Percentiles rank a stretch among this genome's conserved stretches.
These are phyloP conservation scores for Lapara coniferarum DNA, from an alignment of 2,888 invertebrate genomes.

Conservation along the genomic window DNA sequence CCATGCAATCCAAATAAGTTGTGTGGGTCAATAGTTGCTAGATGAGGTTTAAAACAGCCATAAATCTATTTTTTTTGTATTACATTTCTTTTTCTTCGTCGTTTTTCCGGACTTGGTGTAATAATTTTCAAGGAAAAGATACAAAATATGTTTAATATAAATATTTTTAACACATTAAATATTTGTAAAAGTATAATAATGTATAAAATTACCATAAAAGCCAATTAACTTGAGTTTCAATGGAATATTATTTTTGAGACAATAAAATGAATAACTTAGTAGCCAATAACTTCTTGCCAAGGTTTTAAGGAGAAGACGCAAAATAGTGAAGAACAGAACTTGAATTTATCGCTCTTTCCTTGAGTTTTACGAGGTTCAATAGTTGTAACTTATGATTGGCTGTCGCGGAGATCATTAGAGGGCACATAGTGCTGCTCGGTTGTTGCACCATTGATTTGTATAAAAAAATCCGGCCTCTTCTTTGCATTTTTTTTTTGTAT, in stretches of 20 bases:
- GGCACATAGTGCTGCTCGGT: too few relatives aligned
- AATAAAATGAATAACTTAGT: constrained; percentile 19
- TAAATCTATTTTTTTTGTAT: too few relatives aligned
- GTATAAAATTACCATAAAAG: constrained; percentile 19
- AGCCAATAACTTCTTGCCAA: constrained; percentile 15
- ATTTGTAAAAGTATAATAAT: constrained; percentile 1
- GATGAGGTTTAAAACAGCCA: too few relatives aligned
- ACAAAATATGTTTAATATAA: background rate
- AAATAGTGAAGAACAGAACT: background rate
- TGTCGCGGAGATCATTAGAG: too few relatives aligned
- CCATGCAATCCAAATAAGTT: too few relatives aligned
- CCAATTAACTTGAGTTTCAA: constrained; percentile 7
- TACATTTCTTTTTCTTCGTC: too few relatives aligned
- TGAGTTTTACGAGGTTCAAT: too few relatives aligned
- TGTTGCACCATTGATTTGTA: too few relatives aligned
- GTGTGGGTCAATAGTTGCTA: too few relatives aligned
- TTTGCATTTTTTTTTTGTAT: too few relatives aligned
- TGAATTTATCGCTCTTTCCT: background rate
- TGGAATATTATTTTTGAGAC: constrained; percentile 22
- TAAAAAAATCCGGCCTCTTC: too few relatives aligned
- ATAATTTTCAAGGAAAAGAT: constrained; percentile 7
- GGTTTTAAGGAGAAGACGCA: constrained; percentile 3
- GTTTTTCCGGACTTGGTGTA: background rate
- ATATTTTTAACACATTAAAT: constrained; percentile 2
- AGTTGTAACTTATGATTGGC: too few relatives aligned